Evolutionary conservation across 2,888 invertebrate genomes (phyloP), one percentile per base, ranked within the genome.

Genomic region (Cephalotes varians): DNA sequence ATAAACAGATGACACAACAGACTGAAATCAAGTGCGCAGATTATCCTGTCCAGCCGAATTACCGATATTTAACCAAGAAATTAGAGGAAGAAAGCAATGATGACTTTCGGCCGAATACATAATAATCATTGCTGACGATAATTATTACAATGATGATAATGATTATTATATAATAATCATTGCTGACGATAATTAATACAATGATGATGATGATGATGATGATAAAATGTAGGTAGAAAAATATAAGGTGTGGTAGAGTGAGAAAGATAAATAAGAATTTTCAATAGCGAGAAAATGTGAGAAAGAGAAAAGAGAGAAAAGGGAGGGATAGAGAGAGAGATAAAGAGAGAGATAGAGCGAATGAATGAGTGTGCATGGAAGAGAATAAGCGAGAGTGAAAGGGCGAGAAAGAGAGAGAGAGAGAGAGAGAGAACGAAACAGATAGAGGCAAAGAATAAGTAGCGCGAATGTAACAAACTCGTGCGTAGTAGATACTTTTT

Each of bases 401-500:
- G 82, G 64, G 15, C 44, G 40, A 44, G 15, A n/a, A n/a, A n/a
- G n/a, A n/a, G n/a, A n/a, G n/a, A 44, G n/a, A n/a, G 18, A 51
- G 31, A 84, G 5, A 65, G 72, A 82, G 80, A 67, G 34, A 72
- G 81, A 79, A 34, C 10, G 12, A 71, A 56, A 81, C 34, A 49
- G 71, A 64, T 58, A 54, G 71, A 64, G 73, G 47, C 67, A 69
- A 65, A 54, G 28, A 62, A 67, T 69, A 58, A 71, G 79, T 83
- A 84, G 85, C 85, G 85, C 88, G 91, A 88, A 88, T 87, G 90
- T 86, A 87, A 87, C 74, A 86, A 88, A 85, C 81, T 87, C 87
- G 86, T 89, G 87, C 80, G 86, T 91, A 89, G 88, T 91, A 88
- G 87, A 86, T 90, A 91, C 87, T 91, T 90, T 86, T 87, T 86